Base-by-base conservation (phyloP, 2,113 vertebrate genomes). In the Neopipo cinnamomea region DNA sequence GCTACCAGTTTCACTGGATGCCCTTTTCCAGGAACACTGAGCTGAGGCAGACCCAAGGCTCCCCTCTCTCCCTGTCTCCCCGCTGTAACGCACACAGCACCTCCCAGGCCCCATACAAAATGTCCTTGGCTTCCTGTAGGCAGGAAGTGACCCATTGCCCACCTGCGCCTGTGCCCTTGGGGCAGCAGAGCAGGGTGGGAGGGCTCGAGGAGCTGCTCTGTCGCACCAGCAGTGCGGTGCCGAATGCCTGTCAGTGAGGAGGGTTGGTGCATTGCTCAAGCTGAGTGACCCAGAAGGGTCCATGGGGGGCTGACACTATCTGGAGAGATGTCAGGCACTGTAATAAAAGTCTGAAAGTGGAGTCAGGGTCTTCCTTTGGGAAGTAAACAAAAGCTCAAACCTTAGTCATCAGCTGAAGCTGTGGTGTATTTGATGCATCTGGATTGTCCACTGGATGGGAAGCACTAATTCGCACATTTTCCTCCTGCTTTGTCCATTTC, bases 181-280 rank as follows among this genome's bases (percentile, higher is more conserved):
- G 52, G 58, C 58, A 47, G n/a, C 58, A 61, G 72, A 65, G 58
- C 39, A 8, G 44, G 30, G 30, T n/a, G 30, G 21, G 58, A 41
- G 13, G 33, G 71, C 33, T 66, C 3, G 1, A 37, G 46, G 21
- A 23, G 37, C 3, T 25, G 37, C 15, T 41, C 10, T 46, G 3
- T 33, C 5, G 0, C 5, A 0, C 11, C 63, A 79, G 33, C 25
- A 19, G 47, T 12, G 52, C 31, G 8, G 5, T 50, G 79, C 50
- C 47, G 1, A 2, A 10, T 12, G 9, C 5, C 44, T 77, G 63
- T 0, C 28, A 39, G 23, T 1, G 2, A 42, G 28, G 5, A 42
- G 14, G 25, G 39, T 15, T 28, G 44, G 28, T 16, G 62, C 35
- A 1, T 10, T 67, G 52, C 53, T 55, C 1, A 3, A 72, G 42